These are phyloP conservation scores for Phrynocephalus versicolor DNA, from an alignment of 2,113 vertebrate genomes.

Conservation along the genomic window DNA sequence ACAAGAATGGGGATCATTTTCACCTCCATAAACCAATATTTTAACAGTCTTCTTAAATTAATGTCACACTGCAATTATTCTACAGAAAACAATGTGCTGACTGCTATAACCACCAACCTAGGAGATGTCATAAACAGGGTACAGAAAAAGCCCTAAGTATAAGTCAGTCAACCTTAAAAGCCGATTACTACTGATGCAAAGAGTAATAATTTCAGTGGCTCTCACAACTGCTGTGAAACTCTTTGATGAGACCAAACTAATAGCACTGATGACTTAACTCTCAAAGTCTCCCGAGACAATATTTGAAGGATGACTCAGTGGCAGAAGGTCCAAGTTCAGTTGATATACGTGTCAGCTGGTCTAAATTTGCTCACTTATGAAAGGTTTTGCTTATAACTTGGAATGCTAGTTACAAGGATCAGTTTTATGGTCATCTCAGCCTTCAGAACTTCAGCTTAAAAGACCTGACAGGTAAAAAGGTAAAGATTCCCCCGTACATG, in stretches of 20 bases:
- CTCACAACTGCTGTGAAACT: background rate
- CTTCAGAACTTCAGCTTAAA: background rate
- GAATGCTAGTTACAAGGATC: background rate
- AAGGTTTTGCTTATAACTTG: too few species aligned
- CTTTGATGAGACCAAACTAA: background rate
- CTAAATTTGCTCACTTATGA: background rate
- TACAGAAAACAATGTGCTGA: background rate
- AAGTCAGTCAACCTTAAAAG: background rate
- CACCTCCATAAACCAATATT: constrained; percentile 43
- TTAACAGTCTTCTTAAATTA: constrained; percentile 37
- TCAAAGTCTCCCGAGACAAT: background rate
- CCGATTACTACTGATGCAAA: background rate
- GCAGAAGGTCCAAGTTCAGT: background rate
- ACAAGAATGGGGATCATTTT: constrained; percentile 61
- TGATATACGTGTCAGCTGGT: background rate
- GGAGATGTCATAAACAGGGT: constrained; percentile 24
- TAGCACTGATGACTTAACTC: background rate
- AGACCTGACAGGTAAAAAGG: too few species aligned
- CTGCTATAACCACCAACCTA: background rate
- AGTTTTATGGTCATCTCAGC: background rate
- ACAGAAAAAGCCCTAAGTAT: background rate
- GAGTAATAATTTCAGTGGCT: background rate
- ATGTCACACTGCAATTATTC: background rate
- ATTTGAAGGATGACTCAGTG: background rate
- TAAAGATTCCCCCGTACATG: too few species aligned